Evolutionary conservation across 1,140 invertebrate species (phyloP).

Genomic region (Zaprionus capensis): DNA sequence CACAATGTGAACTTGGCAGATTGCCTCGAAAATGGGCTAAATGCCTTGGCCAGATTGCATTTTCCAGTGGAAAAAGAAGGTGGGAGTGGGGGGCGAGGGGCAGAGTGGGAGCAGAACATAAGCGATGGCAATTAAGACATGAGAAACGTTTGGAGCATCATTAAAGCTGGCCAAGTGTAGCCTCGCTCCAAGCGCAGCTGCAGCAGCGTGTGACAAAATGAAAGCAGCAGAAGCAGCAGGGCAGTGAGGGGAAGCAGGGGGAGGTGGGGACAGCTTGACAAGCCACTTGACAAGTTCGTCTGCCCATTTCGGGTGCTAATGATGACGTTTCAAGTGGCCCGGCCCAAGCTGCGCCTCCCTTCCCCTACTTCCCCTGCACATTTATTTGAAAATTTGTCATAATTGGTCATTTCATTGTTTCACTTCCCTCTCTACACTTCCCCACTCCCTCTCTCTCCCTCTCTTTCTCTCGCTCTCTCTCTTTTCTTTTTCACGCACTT

Average conservation of each 20-base stretch:
- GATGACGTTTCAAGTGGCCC: constrained; percentile 69
- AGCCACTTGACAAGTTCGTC: constrained; percentile 28
- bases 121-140: constrained; percentile 41
- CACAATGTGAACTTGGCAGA: constrained; percentile 70
- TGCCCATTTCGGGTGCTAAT: constrained; percentile 61
- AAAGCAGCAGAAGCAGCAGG: background rate
- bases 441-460: background rate
- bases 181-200: background rate
- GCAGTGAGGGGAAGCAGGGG: background rate
- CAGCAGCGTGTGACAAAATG: constrained; percentile 49
- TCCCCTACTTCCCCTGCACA: constrained; percentile 9
- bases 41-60: constrained; percentile 58
- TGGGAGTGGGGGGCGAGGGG: background rate
- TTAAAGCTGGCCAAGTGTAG: constrained; percentile 33
- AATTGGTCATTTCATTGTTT: constrained; percentile 73
- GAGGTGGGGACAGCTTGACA: constrained; percentile 28
- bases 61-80: constrained; percentile 4
- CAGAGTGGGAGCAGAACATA: background rate
- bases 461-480: constrained; percentile 17
- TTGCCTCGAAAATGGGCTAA: constrained; percentile 64
- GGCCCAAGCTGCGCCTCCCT: constrained; percentile 2
- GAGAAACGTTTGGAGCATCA: constrained; percentile 35
- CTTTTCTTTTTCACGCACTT: constrained; percentile 31
- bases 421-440: constrained; percentile 19
- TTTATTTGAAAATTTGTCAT: constrained; percentile 77